phyloP scores from a whole-genome alignment of 2,113 vertebrate species.

The Rhipidura dahli region DNA sequence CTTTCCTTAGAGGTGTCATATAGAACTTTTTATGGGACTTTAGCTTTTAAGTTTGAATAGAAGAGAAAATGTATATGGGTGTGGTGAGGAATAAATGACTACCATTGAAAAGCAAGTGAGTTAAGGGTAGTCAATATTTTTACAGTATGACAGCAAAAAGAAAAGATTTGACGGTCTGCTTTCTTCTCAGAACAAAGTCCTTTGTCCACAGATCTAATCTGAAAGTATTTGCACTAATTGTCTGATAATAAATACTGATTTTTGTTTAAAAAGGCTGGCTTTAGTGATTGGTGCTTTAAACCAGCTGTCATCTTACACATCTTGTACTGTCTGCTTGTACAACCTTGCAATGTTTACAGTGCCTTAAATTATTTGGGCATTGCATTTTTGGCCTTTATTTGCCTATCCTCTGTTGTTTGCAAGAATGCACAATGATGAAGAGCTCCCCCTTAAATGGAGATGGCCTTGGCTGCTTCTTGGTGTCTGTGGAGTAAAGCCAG shows the following conservation, averaged over 20 bases:
- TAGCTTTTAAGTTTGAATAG: not conserved
- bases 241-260: not conserved
- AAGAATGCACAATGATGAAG: not conserved
- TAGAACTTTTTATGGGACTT: not conserved
- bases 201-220: not conserved
- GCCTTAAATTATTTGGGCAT: not conserved
- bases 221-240: not conserved
- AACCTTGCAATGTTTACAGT: not conserved
- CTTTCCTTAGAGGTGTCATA: not conserved
- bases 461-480: not conserved
- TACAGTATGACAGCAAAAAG: not conserved
- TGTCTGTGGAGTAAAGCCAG: not conserved
- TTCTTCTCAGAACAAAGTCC: not conserved
- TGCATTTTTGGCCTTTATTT: not conserved
- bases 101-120: not conserved
- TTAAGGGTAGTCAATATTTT: not conserved
- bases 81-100: not conserved
- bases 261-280: not conserved
- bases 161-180: not conserved
- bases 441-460: not conserved
- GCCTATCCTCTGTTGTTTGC: not conserved
- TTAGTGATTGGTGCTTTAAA: not conserved
- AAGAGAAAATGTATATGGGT: not conserved
- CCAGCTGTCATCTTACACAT: accelerated
- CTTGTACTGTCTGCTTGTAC: not conserved